Evolutionary conservation across 2,113 vertebrate species (phyloP).

Genomic region (Oncorhynchus clarkii): DNA sequence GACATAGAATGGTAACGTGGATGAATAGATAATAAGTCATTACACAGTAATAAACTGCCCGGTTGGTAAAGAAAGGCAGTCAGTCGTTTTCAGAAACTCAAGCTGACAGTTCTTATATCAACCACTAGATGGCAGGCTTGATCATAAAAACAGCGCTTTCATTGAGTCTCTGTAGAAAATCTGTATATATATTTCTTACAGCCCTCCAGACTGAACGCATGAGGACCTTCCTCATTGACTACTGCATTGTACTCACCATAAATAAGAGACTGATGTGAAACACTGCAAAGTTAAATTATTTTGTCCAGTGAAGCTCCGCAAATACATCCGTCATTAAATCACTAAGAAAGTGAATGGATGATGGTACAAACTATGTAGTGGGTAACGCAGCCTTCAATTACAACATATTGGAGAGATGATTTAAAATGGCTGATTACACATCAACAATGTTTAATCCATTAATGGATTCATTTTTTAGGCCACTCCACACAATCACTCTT

Average conservation of each 20-base stretch:
- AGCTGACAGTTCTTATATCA: neutral
- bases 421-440: too few relatives aligned
- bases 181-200: neutral
- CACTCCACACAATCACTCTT: constrained; percentile 28
- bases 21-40: constrained; percentile 4
- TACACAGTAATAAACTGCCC: neutral
- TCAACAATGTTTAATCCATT: too few relatives aligned
- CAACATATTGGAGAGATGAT: too few relatives aligned
- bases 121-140: constrained; percentile 78
- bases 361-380: too few relatives aligned
- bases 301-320: neutral
- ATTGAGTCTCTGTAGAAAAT: neutral
- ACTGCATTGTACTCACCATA: constrained; percentile 19
- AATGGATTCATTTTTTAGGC: too few relatives aligned
- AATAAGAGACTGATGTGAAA: constrained; percentile 33
- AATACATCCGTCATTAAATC: too few relatives aligned
- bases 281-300: constrained; percentile 12
- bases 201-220: neutral
- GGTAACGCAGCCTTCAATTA: too few relatives aligned
- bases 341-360: too few relatives aligned
- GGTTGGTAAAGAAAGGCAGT: too few relatives aligned
- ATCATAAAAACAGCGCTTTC: constrained; percentile 42
- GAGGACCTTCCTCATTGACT: neutral
- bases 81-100: neutral
- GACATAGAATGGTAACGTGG: neutral